Conservation (phyloP, 1,140 invertebrate species). For the Listronotus bonariensis region DNA sequence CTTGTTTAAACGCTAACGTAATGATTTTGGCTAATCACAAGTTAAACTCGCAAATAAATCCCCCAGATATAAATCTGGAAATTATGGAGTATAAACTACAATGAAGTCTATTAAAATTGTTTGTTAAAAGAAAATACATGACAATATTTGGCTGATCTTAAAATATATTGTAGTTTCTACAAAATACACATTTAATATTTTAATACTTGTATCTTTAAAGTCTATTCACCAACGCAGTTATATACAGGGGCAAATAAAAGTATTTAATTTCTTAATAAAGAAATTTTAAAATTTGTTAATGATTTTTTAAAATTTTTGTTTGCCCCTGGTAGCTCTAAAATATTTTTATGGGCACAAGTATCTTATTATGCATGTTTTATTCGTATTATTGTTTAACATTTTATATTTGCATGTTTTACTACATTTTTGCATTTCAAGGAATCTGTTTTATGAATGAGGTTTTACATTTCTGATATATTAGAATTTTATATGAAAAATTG, state of each 20-base stretch:
- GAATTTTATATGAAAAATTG: neutral
- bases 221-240: neutral
- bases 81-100: neutral
- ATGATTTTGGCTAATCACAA: neutral
- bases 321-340: too few species aligned
- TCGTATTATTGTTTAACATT: too few species aligned
- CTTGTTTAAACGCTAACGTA: neutral
- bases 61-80: neutral
- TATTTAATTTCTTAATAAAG: too few species aligned
- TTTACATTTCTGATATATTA: constrained; percentile 22
- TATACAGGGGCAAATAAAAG: too few species aligned
- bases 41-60: neutral
- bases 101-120: neutral
- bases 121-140: neutral
- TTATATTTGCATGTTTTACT: neutral
- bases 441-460: constrained; percentile 51
- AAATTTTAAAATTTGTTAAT: too few species aligned
- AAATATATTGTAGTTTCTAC: neutral
- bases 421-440: constrained; percentile 34
- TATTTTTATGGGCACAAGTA: neutral
- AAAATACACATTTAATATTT: neutral
- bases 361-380: too few species aligned
- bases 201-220: neutral
- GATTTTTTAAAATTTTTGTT: too few species aligned
- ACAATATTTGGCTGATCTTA: too few species aligned